Percentiles rank a stretch among this genome's conserved stretches.
These are phyloP conservation scores for Diabrotica balteata DNA, from an alignment of 2,888 invertebrate species.

Conservation along the genomic window DNA sequence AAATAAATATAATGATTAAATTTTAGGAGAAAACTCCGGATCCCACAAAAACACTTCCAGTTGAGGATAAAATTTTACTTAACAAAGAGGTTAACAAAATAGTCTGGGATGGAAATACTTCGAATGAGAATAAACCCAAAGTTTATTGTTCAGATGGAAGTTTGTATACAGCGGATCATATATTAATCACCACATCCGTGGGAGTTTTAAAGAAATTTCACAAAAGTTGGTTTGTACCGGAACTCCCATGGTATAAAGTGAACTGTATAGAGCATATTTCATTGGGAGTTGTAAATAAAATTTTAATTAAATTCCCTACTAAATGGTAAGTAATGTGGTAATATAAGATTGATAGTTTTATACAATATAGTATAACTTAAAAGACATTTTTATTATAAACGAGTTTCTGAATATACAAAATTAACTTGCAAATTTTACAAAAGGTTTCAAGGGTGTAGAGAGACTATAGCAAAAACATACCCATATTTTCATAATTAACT, in stretches of 20 bases:
- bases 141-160: constrained; percentile 65
- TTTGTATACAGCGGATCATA: constrained; percentile 66
- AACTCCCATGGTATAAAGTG: constrained; percentile 64
- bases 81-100: constrained; percentile 55
- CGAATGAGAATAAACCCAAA: constrained; percentile 50
- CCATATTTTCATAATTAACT: too few relatives aligned
- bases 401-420: too few relatives aligned
- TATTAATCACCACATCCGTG: constrained; percentile 73
- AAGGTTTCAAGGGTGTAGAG: too few relatives aligned
- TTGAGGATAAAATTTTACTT: constrained; percentile 53
- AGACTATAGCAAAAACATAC: too few relatives aligned
- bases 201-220: constrained; percentile 72
- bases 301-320: constrained; percentile 69
- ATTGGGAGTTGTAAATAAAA: constrained; percentile 73
- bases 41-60: constrained; percentile 41
- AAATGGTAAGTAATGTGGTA: constrained; percentile 60
- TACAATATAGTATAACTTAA: too few relatives aligned
- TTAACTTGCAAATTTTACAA: too few relatives aligned
- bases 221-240: constrained; percentile 64
- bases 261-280: constrained; percentile 66
- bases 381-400: too few relatives aligned
- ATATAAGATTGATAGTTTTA: too few relatives aligned
- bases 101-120: constrained; percentile 43
- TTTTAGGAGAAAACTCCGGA: constrained; percentile 54
- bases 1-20: too few relatives aligned